Base-by-base conservation (phyloP, 2,888 invertebrate genomes). In the Xestobium rufovillosum region DNA sequence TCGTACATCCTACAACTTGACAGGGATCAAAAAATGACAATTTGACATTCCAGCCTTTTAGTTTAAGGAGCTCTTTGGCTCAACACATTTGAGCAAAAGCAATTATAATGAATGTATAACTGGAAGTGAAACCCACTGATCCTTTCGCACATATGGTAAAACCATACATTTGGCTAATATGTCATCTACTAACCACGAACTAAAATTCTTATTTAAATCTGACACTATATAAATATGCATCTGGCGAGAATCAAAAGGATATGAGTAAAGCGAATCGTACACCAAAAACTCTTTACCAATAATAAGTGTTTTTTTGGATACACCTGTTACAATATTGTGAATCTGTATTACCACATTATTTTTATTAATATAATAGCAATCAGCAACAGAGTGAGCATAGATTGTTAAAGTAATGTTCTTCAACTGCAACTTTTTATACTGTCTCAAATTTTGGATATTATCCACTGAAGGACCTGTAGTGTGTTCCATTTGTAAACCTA, bases 181-280 rank as follows among this genome's bases (percentile, higher is more conserved):
- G n/a, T n/a, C n/a, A n/a, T n/a, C n/a, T n/a, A n/a, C n/a, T n/a
- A n/a, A n/a, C n/a, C n/a, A n/a, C n/a, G n/a, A n/a, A n/a, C n/a
- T n/a, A n/a, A n/a, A n/a, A n/a, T n/a, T n/a, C n/a, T n/a, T n/a
- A n/a, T n/a, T n/a, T n/a, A 35, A 4, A 35, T 29, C 17, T 29
- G 13, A n/a, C 10, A 35, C 25, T 33, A n/a, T 13, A 23, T 23
- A 36, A 34, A 36, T 36, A 34, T 34, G n/a, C 15, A 16, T 17
- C 14, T 36, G 3, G 30, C 11, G n/a, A 27, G 36, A 36, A 12
- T 36, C 31, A 16, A 14, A 25, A 14, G 31, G 36, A 19, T 36
- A 36, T 13, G 16, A 13, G 14, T 32, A 36, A 12, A 34, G 32
- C 6, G 36, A 32, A 3, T 9, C 11, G 19, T 33, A 26, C 4